Base-by-base conservation (phyloP, 1,140 invertebrate genomes). In the Apis laboriosa region DNA sequence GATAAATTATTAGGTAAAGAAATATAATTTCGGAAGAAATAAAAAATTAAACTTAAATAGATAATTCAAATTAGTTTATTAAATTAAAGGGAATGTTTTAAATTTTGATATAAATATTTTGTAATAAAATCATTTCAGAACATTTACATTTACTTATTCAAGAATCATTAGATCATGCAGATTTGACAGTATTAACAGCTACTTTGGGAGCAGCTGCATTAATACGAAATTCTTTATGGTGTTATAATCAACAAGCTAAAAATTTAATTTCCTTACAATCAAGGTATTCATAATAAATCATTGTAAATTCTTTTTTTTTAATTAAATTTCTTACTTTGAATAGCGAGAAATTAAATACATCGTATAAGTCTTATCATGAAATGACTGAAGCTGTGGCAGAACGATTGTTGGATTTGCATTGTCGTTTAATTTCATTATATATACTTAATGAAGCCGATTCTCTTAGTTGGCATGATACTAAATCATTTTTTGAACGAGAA, bases 361-460 rank as follows among this genome's bases (percentile, higher is more conserved):
- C 95, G n/a, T 96, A 97, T 84, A 97, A 97, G 91, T 95, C 96
- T 55, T 97, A 96, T 90, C 95, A 97, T 4, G 97, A 97, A 87
- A 97, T 97, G 96, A 95, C 96, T 1, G 97, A 98, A 91, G 97
- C 97, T 2, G 93, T 97, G 49, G 97, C 96, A 0, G 97, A 97
- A 91, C 94, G 97, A 80, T 94, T 97, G 11, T 90, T 98, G 21
- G 97, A 97, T 93, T 93, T 97, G 8, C 97, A 97, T 88, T 96
- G 95, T 81, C 95, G 97, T 63, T 93, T 97, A 15, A 92, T 97
- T 21, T 95, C 97, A 1, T 93, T 97, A 2, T 97, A 97, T 84
- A 96, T 98, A 58, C 92, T 97, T 15, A 97, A 97, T 90, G 97
- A 97, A 92, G 96, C 96, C 0, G 96, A 97, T 64, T 97, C 96